Conservation (phyloP, 2,888 invertebrate genomes). For the Coremacera marginata region DNA sequence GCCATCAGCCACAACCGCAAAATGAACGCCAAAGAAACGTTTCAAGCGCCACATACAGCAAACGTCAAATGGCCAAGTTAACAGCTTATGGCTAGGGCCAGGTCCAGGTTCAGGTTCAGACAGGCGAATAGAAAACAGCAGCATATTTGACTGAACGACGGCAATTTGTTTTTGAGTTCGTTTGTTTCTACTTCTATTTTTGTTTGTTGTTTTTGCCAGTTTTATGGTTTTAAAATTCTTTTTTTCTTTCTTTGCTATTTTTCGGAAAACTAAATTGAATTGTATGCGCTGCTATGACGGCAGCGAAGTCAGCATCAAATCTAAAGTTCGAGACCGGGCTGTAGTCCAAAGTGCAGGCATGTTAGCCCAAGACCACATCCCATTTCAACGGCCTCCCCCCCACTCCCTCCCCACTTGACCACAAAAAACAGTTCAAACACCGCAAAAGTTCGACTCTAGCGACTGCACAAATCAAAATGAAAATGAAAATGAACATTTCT, state of each 20-base stretch:
- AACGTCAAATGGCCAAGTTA: slow-evolving; percentile 27
- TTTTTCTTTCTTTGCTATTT: neutral
- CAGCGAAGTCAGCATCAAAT: neutral
- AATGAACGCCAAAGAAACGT: neutral
- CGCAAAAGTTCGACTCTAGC: slow-evolving; percentile 50
- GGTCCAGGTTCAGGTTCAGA: neutral
- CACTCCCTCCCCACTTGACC: slow-evolving; percentile 40
- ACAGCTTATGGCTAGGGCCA: neutral
- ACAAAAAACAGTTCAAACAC: slow-evolving; percentile 48
- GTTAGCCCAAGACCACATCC: neutral
- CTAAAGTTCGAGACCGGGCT: neutral
- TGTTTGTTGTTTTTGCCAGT: neutral
- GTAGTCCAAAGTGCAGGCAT: too few species aligned
- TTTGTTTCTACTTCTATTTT: neutral
- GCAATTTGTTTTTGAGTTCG: slow-evolving; percentile 26
- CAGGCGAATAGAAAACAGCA: neutral
- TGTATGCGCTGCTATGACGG: slow-evolving; percentile 13
- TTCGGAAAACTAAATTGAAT: slow-evolving; percentile 39
- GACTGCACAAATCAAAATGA: slow-evolving; percentile 41
- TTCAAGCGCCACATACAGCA: neutral
- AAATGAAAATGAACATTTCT: slow-evolving; percentile 45
- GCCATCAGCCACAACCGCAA: slow-evolving; percentile 40
- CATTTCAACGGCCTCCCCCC: neutral
- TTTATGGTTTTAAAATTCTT: neutral
- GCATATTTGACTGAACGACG: slow-evolving; percentile 23